Evolutionary conservation across 2,888 invertebrate genomes (phyloP).

Genomic region (Malacosoma neustria): DNA sequence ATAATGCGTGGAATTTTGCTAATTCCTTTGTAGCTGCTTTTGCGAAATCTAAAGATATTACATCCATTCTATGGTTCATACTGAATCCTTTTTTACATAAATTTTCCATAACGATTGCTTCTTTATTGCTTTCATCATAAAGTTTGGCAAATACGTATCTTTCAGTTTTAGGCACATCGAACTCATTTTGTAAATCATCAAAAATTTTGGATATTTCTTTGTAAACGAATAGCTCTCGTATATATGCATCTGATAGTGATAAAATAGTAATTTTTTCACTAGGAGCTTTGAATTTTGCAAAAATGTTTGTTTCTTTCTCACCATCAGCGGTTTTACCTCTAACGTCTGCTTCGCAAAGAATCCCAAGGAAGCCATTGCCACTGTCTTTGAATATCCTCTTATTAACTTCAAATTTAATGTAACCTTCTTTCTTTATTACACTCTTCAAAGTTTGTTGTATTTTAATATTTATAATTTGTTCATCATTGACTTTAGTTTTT

Average conservation of each 20-base stretch:
- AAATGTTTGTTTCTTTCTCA: conserved; percentile 25
- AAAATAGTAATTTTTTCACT: conserved; percentile 14
- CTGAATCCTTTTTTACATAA: conserved; percentile 22
- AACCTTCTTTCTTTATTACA: conserved; percentile 23
- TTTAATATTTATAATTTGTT: conserved; percentile 5
- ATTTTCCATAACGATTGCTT: conserved; percentile 24
- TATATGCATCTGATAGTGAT: conserved; percentile 19
- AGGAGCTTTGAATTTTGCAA: conserved; percentile 27
- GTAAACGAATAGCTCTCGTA: conserved; percentile 26
- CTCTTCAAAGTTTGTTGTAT: conserved; percentile 13
- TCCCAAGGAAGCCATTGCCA: conserved; percentile 25
- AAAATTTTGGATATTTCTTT: conserved; percentile 21
- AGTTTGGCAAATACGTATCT: conserved; percentile 16
- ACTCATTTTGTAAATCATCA: conserved; percentile 19
- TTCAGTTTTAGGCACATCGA: conserved; percentile 12
- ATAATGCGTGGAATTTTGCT: conserved; percentile 23
- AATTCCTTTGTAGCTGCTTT: conserved; percentile 20
- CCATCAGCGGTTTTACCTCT: conserved; percentile 20
- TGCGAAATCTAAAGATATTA: conserved; percentile 20
- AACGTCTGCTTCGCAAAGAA: conserved; percentile 23
- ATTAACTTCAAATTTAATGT: conserved; percentile 11
- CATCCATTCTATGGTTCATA: conserved; percentile 17
- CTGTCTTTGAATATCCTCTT: conserved; percentile 13
- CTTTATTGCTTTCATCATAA: conserved; percentile 14
- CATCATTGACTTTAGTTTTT: not conserved